Conservation (phyloP, 2,797 vertebrate genomes). For the Artibeus lituratus region DNA sequence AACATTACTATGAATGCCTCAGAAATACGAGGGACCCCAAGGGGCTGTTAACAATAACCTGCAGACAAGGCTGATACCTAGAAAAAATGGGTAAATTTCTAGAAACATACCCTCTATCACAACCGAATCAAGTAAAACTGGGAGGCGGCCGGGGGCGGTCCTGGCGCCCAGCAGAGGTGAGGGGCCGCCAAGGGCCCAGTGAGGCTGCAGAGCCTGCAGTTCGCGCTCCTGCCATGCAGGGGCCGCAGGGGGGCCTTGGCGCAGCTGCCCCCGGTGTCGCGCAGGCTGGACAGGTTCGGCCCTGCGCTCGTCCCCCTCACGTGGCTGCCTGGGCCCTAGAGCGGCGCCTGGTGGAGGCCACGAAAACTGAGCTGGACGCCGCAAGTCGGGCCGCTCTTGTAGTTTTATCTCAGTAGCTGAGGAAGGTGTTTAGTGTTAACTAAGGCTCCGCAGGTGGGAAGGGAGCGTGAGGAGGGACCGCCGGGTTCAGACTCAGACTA, state of each 20-base stretch:
- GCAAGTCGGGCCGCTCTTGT: neutral
- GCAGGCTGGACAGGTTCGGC: too few relatives aligned
- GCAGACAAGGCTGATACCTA: neutral
- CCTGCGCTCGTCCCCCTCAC: too few relatives aligned
- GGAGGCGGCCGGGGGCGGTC: neutral
- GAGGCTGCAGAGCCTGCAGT: neutral
- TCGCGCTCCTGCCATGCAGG: too few relatives aligned
- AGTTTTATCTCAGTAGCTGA: constrained; percentile 72
- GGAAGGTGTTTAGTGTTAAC: constrained; percentile 7
- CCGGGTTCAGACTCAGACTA: neutral
- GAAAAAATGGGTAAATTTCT: neutral
- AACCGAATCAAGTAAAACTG: neutral
- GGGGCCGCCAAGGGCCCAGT: too few relatives aligned
- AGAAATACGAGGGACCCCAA: neutral
- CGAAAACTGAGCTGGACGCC: neutral
- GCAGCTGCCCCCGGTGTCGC: accelerated
- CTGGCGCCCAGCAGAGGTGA: too few relatives aligned
- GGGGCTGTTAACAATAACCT: neutral
- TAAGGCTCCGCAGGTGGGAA: constrained; percentile 41
- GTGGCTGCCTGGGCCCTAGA: neutral
- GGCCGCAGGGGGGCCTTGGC: too few relatives aligned
- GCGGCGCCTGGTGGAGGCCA: neutral
- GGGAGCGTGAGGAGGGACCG: neutral
- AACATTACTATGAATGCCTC: neutral
- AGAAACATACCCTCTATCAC: neutral